phyloP scores from a whole-genome alignment of 2,888 invertebrate species.

The Taphrorychus bicolor region DNA sequence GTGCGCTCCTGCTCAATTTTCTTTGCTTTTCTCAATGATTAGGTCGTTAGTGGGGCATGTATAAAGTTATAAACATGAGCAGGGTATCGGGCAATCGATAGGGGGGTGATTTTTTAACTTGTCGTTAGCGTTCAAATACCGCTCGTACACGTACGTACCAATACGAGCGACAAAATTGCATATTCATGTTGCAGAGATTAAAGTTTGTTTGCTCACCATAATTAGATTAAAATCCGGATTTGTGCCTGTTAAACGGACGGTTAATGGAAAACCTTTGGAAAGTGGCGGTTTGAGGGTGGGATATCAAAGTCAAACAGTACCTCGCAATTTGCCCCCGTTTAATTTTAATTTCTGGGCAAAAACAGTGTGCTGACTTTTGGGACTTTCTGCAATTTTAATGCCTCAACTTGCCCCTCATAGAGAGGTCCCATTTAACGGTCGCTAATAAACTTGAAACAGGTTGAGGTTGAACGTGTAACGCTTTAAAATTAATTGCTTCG shows the following conservation, averaged over 20 bases:
- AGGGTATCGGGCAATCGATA: not conserved
- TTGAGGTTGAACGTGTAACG: not conserved
- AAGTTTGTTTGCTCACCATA: constrained; percentile 6
- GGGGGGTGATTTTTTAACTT: not conserved
- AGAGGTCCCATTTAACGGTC: not conserved
- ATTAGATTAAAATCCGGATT: constrained; percentile 10
- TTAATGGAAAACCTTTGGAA: not conserved
- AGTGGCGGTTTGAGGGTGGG: not conserved
- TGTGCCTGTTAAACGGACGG: not conserved
- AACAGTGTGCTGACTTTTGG: not conserved
- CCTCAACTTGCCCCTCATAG: not conserved
- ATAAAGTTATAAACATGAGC: constrained; percentile 16
- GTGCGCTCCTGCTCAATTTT: constrained; percentile 8
- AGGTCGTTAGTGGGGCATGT: constrained; percentile 12
- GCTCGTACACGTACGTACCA: not conserved
- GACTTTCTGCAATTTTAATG: not conserved
- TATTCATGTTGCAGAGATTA: constrained; percentile 7
- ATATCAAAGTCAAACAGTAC: not conserved
- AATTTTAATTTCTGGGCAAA: constrained; percentile 1
- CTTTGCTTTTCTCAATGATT: constrained; percentile 13
- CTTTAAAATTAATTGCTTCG: not conserved
- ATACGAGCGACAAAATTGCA: not conserved
- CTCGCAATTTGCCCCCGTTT: not conserved
- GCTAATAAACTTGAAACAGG: not conserved
- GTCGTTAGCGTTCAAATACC: not conserved